phyloP scores from a whole-genome alignment of 2,888 invertebrate species.

The Aphodius granarius region DNA sequence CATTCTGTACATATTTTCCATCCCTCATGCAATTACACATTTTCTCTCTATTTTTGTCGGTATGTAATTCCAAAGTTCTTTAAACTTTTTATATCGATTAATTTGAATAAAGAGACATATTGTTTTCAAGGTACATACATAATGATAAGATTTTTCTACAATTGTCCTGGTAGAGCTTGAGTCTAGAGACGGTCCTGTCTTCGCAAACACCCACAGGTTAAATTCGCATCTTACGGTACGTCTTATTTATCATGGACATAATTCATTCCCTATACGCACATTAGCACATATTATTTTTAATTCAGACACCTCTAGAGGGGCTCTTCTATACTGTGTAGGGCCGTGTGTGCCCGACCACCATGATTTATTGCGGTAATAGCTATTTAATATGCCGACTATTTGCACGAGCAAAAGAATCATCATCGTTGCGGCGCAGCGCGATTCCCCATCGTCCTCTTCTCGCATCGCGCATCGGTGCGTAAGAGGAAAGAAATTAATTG shows the following conservation, averaged over 20 bases:
- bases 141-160: not conserved
- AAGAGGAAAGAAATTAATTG: not conserved
- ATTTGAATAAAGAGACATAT: too few species aligned
- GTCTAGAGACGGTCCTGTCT: not conserved
- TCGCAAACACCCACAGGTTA: not conserved
- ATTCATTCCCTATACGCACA: constrained; percentile 9
- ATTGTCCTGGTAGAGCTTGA: not conserved
- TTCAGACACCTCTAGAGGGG: not conserved
- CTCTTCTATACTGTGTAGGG: not conserved
- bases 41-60: too few species aligned
- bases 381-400: not conserved
- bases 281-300: not conserved
- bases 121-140: too few species aligned
- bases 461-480: not conserved
- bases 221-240: constrained; percentile 7
- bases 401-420: not conserved
- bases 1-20: too few species aligned
- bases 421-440: not conserved
- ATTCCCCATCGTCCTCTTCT: not conserved
- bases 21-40: too few species aligned
- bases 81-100: too few species aligned
- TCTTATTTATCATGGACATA: constrained; percentile 16
- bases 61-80: too few species aligned
- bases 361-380: not conserved
- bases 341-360: not conserved